Conservation (phyloP, 1,140 invertebrate species). For the Calephelis nemesis region DNA sequence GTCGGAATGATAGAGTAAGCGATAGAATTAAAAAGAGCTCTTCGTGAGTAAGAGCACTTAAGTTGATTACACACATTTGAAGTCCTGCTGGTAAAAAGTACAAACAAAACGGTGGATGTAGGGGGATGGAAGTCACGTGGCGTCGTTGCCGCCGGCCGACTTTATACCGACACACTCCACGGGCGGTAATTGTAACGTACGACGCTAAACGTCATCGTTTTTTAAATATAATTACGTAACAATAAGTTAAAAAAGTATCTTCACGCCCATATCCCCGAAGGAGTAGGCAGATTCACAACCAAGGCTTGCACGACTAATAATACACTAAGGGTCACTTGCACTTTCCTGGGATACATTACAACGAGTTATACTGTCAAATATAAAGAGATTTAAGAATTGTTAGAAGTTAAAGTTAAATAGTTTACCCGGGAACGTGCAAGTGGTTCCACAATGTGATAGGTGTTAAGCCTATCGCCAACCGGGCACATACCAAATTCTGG, state of each 20-base stretch:
- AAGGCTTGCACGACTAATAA: too few species aligned
- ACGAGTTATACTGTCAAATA: too few species aligned
- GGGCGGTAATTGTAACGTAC: conserved; percentile 47
- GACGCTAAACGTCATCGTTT: conserved; percentile 28
- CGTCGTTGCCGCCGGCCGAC: conserved; percentile 29
- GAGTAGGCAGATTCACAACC: too few species aligned
- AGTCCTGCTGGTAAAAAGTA: conserved; percentile 48
- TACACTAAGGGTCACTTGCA: too few species aligned
- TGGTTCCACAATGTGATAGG: too few species aligned
- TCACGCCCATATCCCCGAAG: too few species aligned
- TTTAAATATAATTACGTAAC: conserved; percentile 16
- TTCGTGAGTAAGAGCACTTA: conserved; percentile 70
- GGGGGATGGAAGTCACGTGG: conserved; percentile 28
- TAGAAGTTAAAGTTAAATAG: too few species aligned
- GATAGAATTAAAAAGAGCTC: conserved; percentile 71
- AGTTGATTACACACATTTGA: conserved; percentile 67
- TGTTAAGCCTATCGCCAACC: too few species aligned
- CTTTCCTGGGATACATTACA: too few species aligned
- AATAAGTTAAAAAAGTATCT: not conserved
- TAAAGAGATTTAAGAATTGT: too few species aligned
- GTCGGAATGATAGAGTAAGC: conserved; percentile 57
- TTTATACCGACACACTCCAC: conserved; percentile 40
- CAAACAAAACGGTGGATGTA: conserved; percentile 30
- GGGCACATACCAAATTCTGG: too few species aligned
- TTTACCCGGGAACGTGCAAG: too few species aligned